Evolutionary conservation across 2,888 invertebrate genomes (phyloP), one percentile per base, ranked within the genome.

Genomic region (Epinotia ramella): DNA sequence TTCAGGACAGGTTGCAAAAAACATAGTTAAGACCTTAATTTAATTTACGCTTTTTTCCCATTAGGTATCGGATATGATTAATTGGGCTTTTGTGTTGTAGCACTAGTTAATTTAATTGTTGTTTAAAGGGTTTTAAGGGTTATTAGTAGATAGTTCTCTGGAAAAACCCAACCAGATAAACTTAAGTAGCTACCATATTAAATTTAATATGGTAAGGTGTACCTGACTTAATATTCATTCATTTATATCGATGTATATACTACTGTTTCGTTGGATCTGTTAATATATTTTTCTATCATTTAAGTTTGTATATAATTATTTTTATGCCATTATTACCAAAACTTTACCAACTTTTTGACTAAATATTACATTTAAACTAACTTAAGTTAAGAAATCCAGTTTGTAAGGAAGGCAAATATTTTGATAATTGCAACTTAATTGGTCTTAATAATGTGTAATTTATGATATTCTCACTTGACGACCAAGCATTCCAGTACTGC

Each of bases 401-500:
- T 46, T 46, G 46, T 46, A 46, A 46, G 12, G 46, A 49, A 49
- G 5, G 49, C 0, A 53, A 53, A 53, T 53, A 53, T 53, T 53
- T n/a, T 53, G 53, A 6, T 53, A 53, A 13, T 46, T 46, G 3
- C 12, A 46, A 46, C 3, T 46, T 13, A 46, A 53, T 53, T 53
- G 53, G 53, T 53, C 53, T 53, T 53, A n/a, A n/a, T n/a, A n/a
- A 53, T n/a, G 16, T 53, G 49, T 49, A 16, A 4, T n/a, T 53
- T 53, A 49, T 13, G n/a, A 62, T 60, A 60, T 28, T 28, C 24
- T 60, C 62, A 63, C 18, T 18, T 4, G 40, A 20, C 16, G 62
- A 44, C 63, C 63, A 46, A 64, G 13, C 46, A 64, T 64, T 64
- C 64, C 64, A 46, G n/a, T n/a, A 5, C 28, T 13, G 46, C 64